Base-by-base conservation (phyloP, 2,797 vertebrate genomes). In the Acridotheres tristis region DNA sequence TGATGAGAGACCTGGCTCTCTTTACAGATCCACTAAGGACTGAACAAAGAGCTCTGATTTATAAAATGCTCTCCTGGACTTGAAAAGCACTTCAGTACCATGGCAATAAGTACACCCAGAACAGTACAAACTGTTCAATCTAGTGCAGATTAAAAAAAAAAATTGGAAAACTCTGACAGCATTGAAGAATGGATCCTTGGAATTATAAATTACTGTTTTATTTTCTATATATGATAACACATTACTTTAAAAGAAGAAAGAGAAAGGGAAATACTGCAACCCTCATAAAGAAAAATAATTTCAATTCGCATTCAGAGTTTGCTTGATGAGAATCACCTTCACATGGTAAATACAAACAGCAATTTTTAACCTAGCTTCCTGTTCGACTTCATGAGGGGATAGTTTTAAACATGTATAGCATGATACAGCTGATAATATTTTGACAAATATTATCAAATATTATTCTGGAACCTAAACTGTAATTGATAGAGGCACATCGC, bases 21-120 rank as follows among this genome's bases (percentile, higher is more conserved):
- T 94, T 63, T 79, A 61, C 34, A 59, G 72, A 83, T 76, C 50
- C 53, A 66, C 71, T 88, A 45, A 85, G 38, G 67, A 83, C 34
- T n/a, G 90, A 94, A 85, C 61, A 93, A 93, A 87, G 22, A 45
- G 43, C 63, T 7, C 12, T 90, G 51, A 89, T 92, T 93, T 85
- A 71, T 55, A 83, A 93, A 94, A 83, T 5, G 1, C 10, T 66
- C 16, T 73, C 47, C 48, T 26, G 25, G 34, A 86, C 53, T 42
- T 79, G 42, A 82, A 93, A 94, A 66, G 20, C 38, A 66, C 38
- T 73, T 88, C 65, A 85, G 18, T 61, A 29, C 27, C 19, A 71
- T 30, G 30, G 45, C 67, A 90, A 92, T 95, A 85, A 93, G 30
- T 80, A 71, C 8, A 77, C 2, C 47, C 45, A 89, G 74, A 73